Conservation (phyloP, 2,113 vertebrate genomes). For the Coregonus clupeaformis region DNA sequence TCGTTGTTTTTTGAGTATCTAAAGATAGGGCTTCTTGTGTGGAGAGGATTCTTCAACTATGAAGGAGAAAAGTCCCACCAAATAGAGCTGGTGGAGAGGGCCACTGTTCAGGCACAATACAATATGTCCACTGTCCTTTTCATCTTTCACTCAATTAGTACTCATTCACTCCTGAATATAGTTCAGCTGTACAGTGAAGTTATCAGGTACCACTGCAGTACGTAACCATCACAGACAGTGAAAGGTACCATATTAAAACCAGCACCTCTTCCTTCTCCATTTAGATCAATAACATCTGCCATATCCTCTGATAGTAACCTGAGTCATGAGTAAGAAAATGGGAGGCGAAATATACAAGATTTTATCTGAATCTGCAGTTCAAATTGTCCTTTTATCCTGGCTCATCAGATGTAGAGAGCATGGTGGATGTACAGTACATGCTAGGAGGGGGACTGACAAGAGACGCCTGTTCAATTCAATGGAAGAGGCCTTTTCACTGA, state of each 20-base stretch:
- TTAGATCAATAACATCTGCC: slow-evolving; percentile 69
- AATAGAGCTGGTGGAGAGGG: slow-evolving; percentile 23
- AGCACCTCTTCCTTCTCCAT: slow-evolving; percentile 55
- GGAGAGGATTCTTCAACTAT: slow-evolving; percentile 18
- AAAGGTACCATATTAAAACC: slow-evolving; percentile 55
- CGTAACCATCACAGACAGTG: slow-evolving; percentile 44
- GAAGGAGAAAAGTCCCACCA: slow-evolving; percentile 28
- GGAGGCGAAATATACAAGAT: slow-evolving; percentile 57
- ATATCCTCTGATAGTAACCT: slow-evolving; percentile 63
- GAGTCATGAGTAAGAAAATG: slow-evolving; percentile 62
- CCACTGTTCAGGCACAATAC: too few species aligned
- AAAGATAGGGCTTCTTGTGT: slow-evolving; percentile 26
- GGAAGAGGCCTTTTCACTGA: slow-evolving; percentile 45
- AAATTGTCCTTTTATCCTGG: slow-evolving; percentile 70
- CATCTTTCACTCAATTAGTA: slow-evolving; percentile 62
- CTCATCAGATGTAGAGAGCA: slow-evolving; percentile 59
- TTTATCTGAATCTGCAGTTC: slow-evolving; percentile 60
- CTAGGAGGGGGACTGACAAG: slow-evolving; percentile 52
- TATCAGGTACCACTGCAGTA: slow-evolving; percentile 41
- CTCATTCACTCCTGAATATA: slow-evolving; percentile 49
- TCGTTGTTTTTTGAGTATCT: slow-evolving; percentile 28
- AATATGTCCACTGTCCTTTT: slow-evolving; percentile 47
- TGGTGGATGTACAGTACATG: slow-evolving; percentile 21
- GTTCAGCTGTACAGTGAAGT: slow-evolving; percentile 41
- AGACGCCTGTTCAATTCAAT: slow-evolving; percentile 31